phyloP scores from a whole-genome alignment of 2,888 invertebrate species.

The Callimorpha dominula region DNA sequence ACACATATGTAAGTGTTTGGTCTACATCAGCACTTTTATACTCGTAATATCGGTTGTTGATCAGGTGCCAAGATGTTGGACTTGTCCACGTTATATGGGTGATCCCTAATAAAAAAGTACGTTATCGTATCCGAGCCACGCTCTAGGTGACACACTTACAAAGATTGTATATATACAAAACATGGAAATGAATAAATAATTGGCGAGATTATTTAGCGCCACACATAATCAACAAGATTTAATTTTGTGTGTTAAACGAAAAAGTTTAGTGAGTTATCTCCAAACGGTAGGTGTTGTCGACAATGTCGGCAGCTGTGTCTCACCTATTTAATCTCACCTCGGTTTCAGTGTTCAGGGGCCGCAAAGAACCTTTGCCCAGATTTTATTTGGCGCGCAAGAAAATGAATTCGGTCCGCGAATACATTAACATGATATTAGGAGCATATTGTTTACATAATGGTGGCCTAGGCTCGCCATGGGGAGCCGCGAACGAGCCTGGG shows the following conservation, averaged over 20 bases:
- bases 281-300: neutral
- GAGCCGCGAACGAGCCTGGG: neutral
- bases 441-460: conserved; percentile 19
- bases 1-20: neutral
- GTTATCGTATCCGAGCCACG: neutral
- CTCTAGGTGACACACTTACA: neutral
- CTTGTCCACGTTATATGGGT: neutral
- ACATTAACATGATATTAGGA: conserved; percentile 33
- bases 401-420: conserved; percentile 29
- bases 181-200: neutral
- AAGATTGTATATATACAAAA: neutral
- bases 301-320: neutral
- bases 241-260: neutral
- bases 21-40: neutral
- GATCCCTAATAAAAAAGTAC: neutral
- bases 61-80: neutral
- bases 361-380: conserved; percentile 14
- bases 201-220: neutral
- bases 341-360: conserved; percentile 6
- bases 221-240: too few species aligned
- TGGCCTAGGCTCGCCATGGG: neutral
- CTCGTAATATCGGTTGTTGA: neutral
- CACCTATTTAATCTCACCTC: neutral
- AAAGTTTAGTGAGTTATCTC: conserved; percentile 1
- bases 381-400: conserved; percentile 24